Evolutionary conservation across 2,888 invertebrate species (phyloP).

Genomic region (Lithophane semibrunnea): DNA sequence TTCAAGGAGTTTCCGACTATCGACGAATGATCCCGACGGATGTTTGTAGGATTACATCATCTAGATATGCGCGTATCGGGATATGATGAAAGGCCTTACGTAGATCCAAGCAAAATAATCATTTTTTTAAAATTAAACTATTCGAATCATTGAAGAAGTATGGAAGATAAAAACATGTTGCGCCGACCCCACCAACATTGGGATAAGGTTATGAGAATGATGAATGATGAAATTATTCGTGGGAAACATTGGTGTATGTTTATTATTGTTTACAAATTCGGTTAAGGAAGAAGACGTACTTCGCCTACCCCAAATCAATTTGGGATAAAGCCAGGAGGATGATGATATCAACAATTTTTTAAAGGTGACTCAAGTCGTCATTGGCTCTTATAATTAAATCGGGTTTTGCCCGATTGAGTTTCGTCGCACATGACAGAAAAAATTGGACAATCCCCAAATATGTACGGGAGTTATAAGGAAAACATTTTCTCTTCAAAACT

Average conservation of each 20-base stretch:
- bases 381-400: neutral
- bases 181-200: no score
- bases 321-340: neutral
- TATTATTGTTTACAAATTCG: slow-evolving; percentile 1
- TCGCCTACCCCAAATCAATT: neutral
- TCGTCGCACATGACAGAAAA: neutral
- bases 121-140: no score
- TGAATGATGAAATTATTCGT: no score
- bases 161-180: no score
- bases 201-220: no score
- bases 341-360: neutral
- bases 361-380: neutral
- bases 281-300: neutral
- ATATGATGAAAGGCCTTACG: slow-evolving; percentile 24
- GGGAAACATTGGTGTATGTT: neutral
- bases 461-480: neutral
- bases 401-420: neutral
- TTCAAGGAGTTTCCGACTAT: slow-evolving; percentile 61
- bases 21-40: slow-evolving; percentile 36
- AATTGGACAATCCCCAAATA: neutral
- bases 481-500: neutral
- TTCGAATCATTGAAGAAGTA: no score
- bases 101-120: neutral
- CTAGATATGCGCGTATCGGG: neutral
- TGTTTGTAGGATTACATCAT: slow-evolving; percentile 47